Percentiles rank a stretch among this genome's conserved stretches.
phyloP scores from a whole-genome alignment of 2,113 vertebrate species.

The Hystrix brachyura region DNA sequence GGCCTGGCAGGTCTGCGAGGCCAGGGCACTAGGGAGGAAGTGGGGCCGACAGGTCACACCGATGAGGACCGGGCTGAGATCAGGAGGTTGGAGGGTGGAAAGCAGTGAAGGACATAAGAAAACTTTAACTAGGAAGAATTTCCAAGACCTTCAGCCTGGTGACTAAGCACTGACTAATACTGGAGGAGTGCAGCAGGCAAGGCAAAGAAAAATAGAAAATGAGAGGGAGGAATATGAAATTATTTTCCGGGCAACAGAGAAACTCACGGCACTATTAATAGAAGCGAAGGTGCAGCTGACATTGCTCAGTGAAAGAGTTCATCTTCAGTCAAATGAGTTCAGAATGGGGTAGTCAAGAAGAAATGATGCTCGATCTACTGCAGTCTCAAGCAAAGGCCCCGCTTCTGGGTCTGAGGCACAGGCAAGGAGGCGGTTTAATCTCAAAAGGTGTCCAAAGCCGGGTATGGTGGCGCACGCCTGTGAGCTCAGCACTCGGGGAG shows the following conservation, averaged over 20 bases:
- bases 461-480: background rate
- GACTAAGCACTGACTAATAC: constrained; percentile 73
- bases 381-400: background rate
- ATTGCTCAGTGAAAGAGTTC: background rate
- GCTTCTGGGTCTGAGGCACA: background rate
- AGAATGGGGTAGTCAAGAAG: background rate
- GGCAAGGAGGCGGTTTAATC: background rate
- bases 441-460: background rate
- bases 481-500: background rate
- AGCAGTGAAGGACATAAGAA: background rate
- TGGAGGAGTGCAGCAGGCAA: constrained; percentile 45
- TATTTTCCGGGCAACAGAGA: constrained; percentile 68
- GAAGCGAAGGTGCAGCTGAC: constrained; percentile 32
- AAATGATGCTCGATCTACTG: background rate
- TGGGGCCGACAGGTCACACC: background rate
- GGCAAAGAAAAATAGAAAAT: constrained; percentile 76
- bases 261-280: constrained; percentile 61
- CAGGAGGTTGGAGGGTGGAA: background rate
- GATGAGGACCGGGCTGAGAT: background rate
- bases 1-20: background rate
- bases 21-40: background rate
- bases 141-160: constrained; percentile 45
- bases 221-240: constrained; percentile 78
- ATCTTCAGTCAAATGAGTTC: constrained; percentile 37
- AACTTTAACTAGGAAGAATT: constrained; percentile 44